Base-by-base conservation (phyloP, 2,113 vertebrate species). In the Sceloporus undulatus region DNA sequence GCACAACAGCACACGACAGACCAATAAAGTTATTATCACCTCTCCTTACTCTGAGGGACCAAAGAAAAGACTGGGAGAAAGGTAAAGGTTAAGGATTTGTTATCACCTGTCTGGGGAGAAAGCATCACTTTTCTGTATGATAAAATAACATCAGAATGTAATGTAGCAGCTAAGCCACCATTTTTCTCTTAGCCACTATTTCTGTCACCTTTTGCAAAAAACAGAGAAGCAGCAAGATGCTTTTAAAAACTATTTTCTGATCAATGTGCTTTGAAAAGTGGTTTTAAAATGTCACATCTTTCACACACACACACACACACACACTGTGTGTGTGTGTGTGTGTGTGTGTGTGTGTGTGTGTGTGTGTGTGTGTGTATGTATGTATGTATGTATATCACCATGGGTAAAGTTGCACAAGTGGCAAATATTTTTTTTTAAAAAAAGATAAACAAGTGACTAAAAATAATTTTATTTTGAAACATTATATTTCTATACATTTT, bases 21-120 rank as follows among this genome's bases (percentile, higher is more conserved):
- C 48, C 66, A 84, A 76, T 76, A 42, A 27, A 89, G 21, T 88
- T 94, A 82, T 79, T 84, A 92, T 27, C 29, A 89, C 74, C 25
- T 89, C 6, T 93, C 80, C 89, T 89, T 16, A 23, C 11, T 82
- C 10, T 68, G 54, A 91, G 27, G 70, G 66, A 91, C 83, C 52
- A 91, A 90, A 27, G 89, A 25, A 89, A 81, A 89, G 0, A 73
- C 11, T 66, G 70, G 54, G 88, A 87, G 27, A 14, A 70, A 93
- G 70, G 11, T 91, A 84, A 88, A 88, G 82, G 84, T 88, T 93
- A 90, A 88, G 91, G n/a, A 40, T 85, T 90, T 94, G 90, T 94
- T 92, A 93, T 29, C 4, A 89, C 3, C 66, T 88, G 88, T 93
- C 79, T 84, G 48, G 73, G 40, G 59, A 91, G 82, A 84, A 90